Evolutionary conservation across 2,797 vertebrate species (phyloP), one percentile per base, ranked within the genome.

Genomic region (Molossus molossus): DNA sequence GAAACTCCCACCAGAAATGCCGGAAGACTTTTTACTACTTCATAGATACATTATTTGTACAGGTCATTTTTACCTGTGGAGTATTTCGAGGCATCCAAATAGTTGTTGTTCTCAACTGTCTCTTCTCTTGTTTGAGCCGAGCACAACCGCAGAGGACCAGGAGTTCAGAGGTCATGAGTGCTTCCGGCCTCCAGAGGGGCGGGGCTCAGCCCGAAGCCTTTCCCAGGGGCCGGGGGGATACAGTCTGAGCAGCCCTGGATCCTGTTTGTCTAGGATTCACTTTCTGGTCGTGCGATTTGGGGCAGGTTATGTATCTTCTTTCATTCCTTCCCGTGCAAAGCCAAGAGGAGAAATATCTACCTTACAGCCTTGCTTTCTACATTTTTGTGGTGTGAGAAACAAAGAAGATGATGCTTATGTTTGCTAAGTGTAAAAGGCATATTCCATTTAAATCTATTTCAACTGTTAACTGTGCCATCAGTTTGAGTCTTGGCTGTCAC

Each of bases 41-140:
- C 40, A 83, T 85, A 77, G 89, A 91, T 77, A 69, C 50, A 79
- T 81, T 75, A 81, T 96, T 92, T 69, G 48, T 58, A 77, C 73
- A 89, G 67, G 67, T 93, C 65, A 81, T 45, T 93, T 92, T 87
- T 93, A 89, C 67, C 87, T 91, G 70, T 65, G 93, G 80, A 67
- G 64, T 81, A 80, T 69, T 87, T 95, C 45, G 7, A 50, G 55
- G n/a, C 80, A 85, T 81, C 29, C 70, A 89, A 76, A 84, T 62
- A 80, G 87, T 91, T 80, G 18, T 89, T 76, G 40, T 77, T 93
- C 18, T 93, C 62, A 83, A 75, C 62, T 29, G 12, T 80, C 40
- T 89, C 60, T 81, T 82, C 40, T 84, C 33, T 40, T 13, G 23
- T 93, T 48, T 72, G 27, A 58, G 45, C 57, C 50, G 92, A 65